Evolutionary conservation across 2,888 invertebrate genomes (phyloP).

Genomic region (Morpho achilles): DNA sequence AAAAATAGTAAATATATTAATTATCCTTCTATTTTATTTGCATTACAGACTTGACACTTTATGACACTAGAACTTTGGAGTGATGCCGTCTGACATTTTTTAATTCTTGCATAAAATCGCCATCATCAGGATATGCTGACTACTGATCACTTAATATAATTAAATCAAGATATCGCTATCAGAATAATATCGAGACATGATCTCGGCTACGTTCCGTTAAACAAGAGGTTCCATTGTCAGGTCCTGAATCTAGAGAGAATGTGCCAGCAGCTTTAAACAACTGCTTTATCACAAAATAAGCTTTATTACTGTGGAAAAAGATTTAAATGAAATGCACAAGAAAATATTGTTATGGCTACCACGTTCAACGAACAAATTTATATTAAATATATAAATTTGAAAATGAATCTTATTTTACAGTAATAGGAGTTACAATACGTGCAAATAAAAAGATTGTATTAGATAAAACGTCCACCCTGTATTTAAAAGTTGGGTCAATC

Average conservation of each 20-base stretch:
- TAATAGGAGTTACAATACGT: conserved; percentile 18
- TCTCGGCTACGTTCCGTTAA: conserved; percentile 53
- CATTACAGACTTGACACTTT: neutral
- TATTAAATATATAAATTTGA: neutral
- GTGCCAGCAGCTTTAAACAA: conserved; percentile 35
- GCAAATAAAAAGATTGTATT: conserved; percentile 32
- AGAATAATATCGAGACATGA: conserved; percentile 26
- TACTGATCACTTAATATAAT: conserved; percentile 25
- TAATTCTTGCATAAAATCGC: conserved; percentile 11
- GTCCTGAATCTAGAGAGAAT: conserved; percentile 61
- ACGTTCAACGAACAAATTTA: conserved; percentile 28
- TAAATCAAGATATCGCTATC: conserved; percentile 26
- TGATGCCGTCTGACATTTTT: conserved; percentile 1
- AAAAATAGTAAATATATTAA: too few relatives aligned
- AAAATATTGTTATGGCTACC: conserved; percentile 23
- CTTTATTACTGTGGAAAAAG: conserved; percentile 24
- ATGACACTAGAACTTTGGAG: neutral
- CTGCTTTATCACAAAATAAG: conserved; percentile 27
- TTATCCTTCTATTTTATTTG: too few relatives aligned
- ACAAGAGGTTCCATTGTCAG: conserved; percentile 71
- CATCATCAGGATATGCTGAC: conserved; percentile 1
- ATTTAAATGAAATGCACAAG: conserved; percentile 8
- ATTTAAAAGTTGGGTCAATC: neutral
- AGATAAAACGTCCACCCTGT: neutral
- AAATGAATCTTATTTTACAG: conserved; percentile 5